phyloP scores from a whole-genome alignment of 2,797 vertebrate species.

The Mustela erminea region DNA sequence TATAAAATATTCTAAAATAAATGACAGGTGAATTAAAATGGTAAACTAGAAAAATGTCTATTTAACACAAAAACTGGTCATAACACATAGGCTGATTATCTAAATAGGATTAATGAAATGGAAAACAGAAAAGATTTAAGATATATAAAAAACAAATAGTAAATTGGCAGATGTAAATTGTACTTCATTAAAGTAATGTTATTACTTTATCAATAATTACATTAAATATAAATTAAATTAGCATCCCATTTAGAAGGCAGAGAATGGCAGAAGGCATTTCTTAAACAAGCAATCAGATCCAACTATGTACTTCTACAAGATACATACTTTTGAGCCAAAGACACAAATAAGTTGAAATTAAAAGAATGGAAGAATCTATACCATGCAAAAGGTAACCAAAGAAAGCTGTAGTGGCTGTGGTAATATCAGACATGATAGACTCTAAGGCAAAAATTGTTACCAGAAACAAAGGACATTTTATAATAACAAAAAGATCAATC shows the following conservation, averaged over 20 bases:
- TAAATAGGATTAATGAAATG: not conserved
- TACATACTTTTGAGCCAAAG: not conserved
- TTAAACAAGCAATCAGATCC: not conserved
- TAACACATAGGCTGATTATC: too few relatives aligned
- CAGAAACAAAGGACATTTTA: not conserved
- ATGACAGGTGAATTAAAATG: not conserved
- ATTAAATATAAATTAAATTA: not conserved
- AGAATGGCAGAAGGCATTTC: not conserved
- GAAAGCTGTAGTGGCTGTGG: not conserved
- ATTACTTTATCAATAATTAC: not conserved
- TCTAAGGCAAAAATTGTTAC: not conserved
- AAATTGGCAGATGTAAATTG: not conserved
- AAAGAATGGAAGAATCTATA: not conserved
- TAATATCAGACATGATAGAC: not conserved
- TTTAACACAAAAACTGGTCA: not conserved
- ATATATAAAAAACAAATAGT: not conserved
- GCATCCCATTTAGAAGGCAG: not conserved
- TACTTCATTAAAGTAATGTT: not conserved
- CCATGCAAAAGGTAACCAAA: not conserved
- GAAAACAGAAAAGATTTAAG: not conserved
- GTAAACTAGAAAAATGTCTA: slow-evolving; percentile 12
- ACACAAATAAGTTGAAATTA: not conserved
- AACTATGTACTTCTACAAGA: not conserved
- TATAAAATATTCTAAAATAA: not conserved
- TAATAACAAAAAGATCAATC: not conserved